Evolutionary conservation across 2,113 vertebrate genomes (phyloP), one percentile per base, ranked within the genome.

Genomic region (Tragelaphus buxtoni): DNA sequence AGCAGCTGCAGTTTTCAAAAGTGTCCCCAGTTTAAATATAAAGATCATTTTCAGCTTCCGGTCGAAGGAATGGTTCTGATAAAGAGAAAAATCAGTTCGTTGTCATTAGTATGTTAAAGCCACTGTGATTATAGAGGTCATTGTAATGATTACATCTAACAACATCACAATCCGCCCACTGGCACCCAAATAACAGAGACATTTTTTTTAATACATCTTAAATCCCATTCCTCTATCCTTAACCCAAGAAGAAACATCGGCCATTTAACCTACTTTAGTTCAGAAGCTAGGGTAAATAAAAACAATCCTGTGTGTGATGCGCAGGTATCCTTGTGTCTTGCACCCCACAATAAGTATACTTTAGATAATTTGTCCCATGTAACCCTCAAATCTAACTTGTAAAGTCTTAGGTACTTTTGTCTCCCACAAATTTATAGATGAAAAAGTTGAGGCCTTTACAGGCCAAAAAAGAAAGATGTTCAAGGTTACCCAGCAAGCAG

Each of bases 61-160:
- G 3, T 2, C 2, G 4, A 76, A 60, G 7, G 35, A 42, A 56
- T 39, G 13, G 16, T 35, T 69, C 51, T 51, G 35, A 77, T 6
- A 17, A 32, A 42, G 17, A 89, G 55, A 83, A 85, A 83, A 39
- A 9, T 12, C 12, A 3, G 28, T 32, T 77, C n/a, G 1, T 0
- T 42, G 32, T 8, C 35, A 4, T 22, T 4, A 7, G 2, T 3
- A 1, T 1, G 9, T 24, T 4, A 7, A 4, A n/a, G 32, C 42
- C 28, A 10, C 61, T 53, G 42, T 32, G 58, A 51, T 42, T 30
- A 39, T 5, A 18, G 14, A n/a, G 39, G 42, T 39, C 47, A 4
- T 2, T 1, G 6, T 65, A 69, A 83, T 0, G 28, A 42, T n/a
- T 13, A 39, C 53, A 24, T 0, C 28, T 17, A 14, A 47, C 2